Base-by-base conservation (phyloP, 1,140 invertebrate species). In the Drosophila lacertosa region DNA sequence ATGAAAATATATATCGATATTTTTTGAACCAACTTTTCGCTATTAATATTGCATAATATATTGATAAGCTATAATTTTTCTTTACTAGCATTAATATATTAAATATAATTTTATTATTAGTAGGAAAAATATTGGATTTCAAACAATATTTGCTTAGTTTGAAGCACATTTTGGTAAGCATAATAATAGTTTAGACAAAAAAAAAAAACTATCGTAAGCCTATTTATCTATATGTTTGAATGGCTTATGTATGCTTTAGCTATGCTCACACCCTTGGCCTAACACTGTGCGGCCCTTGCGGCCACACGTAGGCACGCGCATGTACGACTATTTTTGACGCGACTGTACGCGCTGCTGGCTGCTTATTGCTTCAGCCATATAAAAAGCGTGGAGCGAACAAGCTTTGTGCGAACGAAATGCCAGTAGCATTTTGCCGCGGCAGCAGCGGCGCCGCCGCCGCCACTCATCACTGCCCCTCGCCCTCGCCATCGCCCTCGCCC, bases 361-460 rank as follows among this genome's bases (percentile, higher is more conserved):
- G 57, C 57, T 69, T 72, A 74, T 71, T 83, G 80, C 63, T 71
- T 66, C 57, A 74, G 57, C 77, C 80, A 77, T 81, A 82, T 70
- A 82, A 88, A 82, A 88, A 88, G 82, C 78, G 68, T 86, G 82
- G 78, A 86, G 77, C 79, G 59, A 69, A 75, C 73, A 66, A 83
- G 79, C 79, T 77, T 70, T 86, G 74, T 78, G 82, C 63, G 74
- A 86, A 86, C 77, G 82, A 86, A 86, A 81, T 86, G 82, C 82
- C 77, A 86, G 82, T 88, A 86, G 82, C 84, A 86, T 78, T 86
- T 82, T 77, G 66, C 77, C 69, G 77, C 77, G 77, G 42, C 53
- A 53, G 51, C 44, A 48, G 40, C 37, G 55, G 50, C 76, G 72
- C 60, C 68, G 71, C 62, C 66, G 59, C 51, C 67, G 60, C 65